Conservation (phyloP, 2,888 invertebrate species). For the Branchellion lobata region DNA sequence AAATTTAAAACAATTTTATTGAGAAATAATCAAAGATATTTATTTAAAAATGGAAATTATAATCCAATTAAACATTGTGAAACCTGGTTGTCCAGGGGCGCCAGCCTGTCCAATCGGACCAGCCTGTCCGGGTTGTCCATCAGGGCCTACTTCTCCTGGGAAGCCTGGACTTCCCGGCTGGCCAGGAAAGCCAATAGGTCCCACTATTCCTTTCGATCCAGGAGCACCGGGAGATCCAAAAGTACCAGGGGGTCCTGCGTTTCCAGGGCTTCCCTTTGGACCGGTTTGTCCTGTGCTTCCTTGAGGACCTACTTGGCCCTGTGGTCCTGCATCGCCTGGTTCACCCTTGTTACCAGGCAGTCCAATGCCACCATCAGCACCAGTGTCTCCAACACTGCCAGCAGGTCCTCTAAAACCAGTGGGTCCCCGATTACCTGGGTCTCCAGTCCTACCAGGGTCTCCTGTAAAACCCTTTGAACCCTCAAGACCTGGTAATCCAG, state of each 20-base stretch:
- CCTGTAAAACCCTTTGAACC: constrained; percentile 35
- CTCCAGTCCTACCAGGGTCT: neutral
- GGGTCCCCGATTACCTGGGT: constrained; percentile 13
- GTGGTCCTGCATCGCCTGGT: constrained; percentile 47
- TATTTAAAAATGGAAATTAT: too few species aligned
- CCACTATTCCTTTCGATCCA: neutral
- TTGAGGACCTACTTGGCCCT: constrained; percentile 45
- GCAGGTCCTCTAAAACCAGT: neutral
- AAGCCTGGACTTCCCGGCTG: constrained; percentile 44
- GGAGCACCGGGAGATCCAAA: constrained; percentile 10
- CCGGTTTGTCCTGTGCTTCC: constrained; percentile 44
- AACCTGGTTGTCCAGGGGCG: constrained; percentile 38
- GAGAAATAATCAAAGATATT: too few species aligned
- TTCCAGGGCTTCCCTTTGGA: constrained; percentile 19
- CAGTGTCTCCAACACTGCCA: neutral
- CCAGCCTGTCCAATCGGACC: constrained; percentile 51
- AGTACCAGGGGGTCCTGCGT: constrained; percentile 17
- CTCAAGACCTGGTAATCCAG: neutral
- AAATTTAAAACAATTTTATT: too few species aligned
- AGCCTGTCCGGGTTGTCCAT: constrained; percentile 40
- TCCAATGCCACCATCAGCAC: constrained; percentile 36
- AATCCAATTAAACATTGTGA: too few species aligned
- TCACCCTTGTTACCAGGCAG: constrained; percentile 46
- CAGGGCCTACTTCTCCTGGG: constrained; percentile 40
- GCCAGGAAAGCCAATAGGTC: constrained; percentile 27